Percentiles rank a stretch among this genome's conserved stretches.
These are phyloP conservation scores for Lasioglossum marginatum DNA, from an alignment of 2,888 invertebrate species.

Conservation along the genomic window DNA sequence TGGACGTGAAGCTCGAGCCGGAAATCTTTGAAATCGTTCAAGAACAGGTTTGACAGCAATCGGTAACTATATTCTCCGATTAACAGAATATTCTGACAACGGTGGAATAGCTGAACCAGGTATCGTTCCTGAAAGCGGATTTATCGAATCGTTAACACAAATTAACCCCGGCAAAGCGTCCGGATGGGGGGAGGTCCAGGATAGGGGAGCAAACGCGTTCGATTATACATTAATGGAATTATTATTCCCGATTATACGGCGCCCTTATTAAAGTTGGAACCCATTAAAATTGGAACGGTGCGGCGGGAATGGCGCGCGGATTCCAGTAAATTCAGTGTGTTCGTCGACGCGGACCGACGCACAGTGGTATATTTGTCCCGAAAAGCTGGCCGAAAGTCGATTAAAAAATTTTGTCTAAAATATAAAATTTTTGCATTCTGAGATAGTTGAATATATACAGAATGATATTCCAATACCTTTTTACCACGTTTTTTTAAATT, in stretches of 20 bases:
- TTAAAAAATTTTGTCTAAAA: no score
- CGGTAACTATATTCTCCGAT: background rate
- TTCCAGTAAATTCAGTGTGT: background rate
- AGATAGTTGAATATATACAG: no score
- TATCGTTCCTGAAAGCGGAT: conserved; percentile 37
- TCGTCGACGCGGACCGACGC: conserved; percentile 7
- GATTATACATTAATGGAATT: conserved; percentile 59
- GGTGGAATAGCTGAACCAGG: conserved; percentile 17
- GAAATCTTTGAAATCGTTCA: background rate
- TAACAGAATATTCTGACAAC: conserved; percentile 24
- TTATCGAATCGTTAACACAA: conserved; percentile 54
- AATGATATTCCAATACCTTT: no score
- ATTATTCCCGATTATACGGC: conserved; percentile 52
- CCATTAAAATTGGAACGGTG: conserved; percentile 47
- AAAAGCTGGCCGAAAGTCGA: no score
- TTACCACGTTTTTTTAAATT: no score
- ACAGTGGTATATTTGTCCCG: no score
- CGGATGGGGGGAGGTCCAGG: background rate
- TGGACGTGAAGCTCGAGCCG: background rate
- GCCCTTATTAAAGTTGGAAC: conserved; percentile 49
- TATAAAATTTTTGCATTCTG: no score
- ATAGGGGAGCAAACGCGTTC: conserved; percentile 6
- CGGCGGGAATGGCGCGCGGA: background rate
- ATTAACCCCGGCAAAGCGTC: conserved; percentile 46
- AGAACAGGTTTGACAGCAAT: background rate